Percentiles rank a stretch among this genome's conserved stretches.
Evolutionary conservation across 37 sponge, comb jelly and placozoan species (phyloP).

Genomic region (Dysidea cf. avara): DNA sequence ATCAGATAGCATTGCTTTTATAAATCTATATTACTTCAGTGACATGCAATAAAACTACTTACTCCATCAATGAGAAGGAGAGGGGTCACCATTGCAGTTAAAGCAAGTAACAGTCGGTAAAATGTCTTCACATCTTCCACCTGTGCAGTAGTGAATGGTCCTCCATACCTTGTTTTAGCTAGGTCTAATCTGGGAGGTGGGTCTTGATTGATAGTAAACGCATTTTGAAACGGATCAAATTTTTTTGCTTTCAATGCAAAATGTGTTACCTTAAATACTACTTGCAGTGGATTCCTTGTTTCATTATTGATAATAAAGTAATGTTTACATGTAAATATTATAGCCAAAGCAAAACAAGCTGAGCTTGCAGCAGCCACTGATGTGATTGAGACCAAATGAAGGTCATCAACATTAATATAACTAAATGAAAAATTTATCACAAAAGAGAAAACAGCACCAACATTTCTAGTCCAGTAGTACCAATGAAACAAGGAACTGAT

Average conservation of each 20-base stretch:
- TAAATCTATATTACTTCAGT: too few relatives aligned
- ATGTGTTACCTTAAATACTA: neutral
- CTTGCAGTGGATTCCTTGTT: slow-evolving; percentile 10
- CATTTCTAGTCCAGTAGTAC: slow-evolving; percentile 61
- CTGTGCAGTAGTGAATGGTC: slow-evolving; percentile 18
- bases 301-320: neutral
- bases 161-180: slow-evolving; percentile 27
- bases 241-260: slow-evolving; percentile 5
- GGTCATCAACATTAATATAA: neutral
- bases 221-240: slow-evolving; percentile 4
- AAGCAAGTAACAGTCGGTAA: neutral
- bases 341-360: slow-evolving; percentile 6
- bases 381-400: neutral
- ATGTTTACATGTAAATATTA: neutral
- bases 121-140: slow-evolving; percentile 46
- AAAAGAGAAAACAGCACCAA: slow-evolving; percentile 15
- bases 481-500: slow-evolving; percentile 56
- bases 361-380: neutral
- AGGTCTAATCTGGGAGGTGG: slow-evolving; percentile 19
- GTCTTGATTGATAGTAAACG: slow-evolving; percentile 4
- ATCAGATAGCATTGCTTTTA: too few relatives aligned
- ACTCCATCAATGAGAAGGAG: slow-evolving; percentile 13
- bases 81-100: neutral
- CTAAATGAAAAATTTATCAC: too few relatives aligned
- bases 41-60: too few relatives aligned